Conservation (phyloP, 2,797 vertebrate genomes). For the Mormyrus hasselquistii region DNA sequence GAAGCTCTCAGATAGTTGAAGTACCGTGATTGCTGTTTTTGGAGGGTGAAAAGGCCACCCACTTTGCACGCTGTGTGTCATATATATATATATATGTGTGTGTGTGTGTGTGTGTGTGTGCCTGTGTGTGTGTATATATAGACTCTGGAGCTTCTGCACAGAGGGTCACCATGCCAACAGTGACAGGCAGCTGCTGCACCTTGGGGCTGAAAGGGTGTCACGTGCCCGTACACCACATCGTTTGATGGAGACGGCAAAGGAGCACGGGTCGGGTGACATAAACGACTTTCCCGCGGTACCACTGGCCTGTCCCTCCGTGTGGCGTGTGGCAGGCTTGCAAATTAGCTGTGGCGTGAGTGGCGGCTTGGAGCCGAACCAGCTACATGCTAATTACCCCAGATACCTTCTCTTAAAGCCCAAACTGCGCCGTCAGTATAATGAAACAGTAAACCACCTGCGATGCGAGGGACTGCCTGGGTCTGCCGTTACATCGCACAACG, state of each 20-base stretch:
- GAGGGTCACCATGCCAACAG: neutral
- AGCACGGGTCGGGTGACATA: neutral
- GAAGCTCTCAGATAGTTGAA: slow-evolving; percentile 11
- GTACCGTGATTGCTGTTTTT: neutral
- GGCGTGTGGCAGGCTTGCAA: neutral
- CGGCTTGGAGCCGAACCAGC: neutral
- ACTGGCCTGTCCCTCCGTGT: neutral
- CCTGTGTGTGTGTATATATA: neutral
- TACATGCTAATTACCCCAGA: neutral
- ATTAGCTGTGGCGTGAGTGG: neutral
- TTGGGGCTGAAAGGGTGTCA: neutral
- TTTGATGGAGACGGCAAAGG: neutral
- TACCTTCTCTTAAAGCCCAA: neutral
- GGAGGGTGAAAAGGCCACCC: neutral
- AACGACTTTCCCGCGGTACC: neutral
- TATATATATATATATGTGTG: neutral
- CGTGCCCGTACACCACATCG: neutral
- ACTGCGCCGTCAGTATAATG: neutral
- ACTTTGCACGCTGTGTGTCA: neutral
- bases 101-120: neutral
- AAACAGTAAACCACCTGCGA: neutral
- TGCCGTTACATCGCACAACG: neutral
- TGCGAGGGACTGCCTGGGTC: neutral
- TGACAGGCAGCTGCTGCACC: neutral
- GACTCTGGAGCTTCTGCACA: neutral